These are phyloP conservation scores for Lepus timidus DNA, from an alignment of 2,113 vertebrate genomes.

Conservation along the genomic window DNA sequence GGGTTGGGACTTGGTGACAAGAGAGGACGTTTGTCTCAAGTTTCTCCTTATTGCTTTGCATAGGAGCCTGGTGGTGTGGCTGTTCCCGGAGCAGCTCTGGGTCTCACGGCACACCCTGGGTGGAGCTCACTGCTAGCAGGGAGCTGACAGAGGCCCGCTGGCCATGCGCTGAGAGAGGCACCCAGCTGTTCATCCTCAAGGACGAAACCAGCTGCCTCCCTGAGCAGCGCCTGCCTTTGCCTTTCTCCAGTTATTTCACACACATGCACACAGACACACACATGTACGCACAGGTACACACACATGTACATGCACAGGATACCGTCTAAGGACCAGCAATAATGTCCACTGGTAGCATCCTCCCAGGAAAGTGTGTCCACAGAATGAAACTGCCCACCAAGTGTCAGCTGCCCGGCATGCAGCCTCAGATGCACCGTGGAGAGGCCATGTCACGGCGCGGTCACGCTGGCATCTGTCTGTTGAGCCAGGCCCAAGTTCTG, in stretches of 20 bases:
- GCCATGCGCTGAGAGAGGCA: not conserved
- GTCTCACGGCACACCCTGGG: conserved; percentile 2
- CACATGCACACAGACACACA: not conserved
- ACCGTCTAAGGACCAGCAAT: not conserved
- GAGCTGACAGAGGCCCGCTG: not conserved
- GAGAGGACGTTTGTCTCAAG: not conserved
- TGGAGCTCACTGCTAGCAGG: not conserved
- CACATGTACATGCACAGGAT: not conserved
- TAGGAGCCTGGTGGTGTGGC: not conserved
- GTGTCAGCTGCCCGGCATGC: not conserved
- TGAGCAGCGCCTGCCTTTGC: not conserved
- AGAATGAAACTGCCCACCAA: not conserved
- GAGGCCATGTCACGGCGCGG: not conserved
- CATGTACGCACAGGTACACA: not conserved
- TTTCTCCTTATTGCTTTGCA: not conserved
- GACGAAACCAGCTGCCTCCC: not conserved
- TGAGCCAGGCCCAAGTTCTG: conserved; percentile 6
- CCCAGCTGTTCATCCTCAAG: not conserved
- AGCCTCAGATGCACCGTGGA: not conserved
- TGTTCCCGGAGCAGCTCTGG: conserved; percentile 2
- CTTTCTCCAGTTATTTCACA: not conserved
- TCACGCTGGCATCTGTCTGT: not conserved
- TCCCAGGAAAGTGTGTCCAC: not conserved
- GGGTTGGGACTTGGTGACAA: not conserved
- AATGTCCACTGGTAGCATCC: not conserved